Conservation (phyloP, 2,888 invertebrate species). For the Mythimna impura region DNA sequence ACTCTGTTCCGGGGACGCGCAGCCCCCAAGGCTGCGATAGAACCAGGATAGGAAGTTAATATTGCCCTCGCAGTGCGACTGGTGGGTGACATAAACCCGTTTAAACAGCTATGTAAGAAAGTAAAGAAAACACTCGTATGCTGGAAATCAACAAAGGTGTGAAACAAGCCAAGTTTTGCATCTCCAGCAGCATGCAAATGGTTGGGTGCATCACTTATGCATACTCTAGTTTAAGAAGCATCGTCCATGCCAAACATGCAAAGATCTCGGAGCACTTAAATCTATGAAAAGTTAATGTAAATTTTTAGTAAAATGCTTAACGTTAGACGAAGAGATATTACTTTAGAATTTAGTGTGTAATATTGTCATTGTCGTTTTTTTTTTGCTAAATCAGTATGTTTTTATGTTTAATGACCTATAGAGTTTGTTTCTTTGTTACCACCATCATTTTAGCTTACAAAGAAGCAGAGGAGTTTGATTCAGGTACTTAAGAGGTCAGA, state of each 20-base stretch:
- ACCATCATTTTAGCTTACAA: no score
- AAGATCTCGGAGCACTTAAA: slow-evolving; percentile 29
- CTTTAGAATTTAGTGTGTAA: neutral
- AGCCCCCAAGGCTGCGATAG: no score
- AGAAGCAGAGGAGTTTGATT: no score
- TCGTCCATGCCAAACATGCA: slow-evolving; percentile 32
- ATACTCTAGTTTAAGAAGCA: slow-evolving; percentile 35
- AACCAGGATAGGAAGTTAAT: no score
- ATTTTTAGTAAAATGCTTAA: slow-evolving; percentile 26
- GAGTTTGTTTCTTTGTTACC: no score
- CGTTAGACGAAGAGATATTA: neutral
- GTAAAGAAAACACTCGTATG: neutral
- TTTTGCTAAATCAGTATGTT: neutral
- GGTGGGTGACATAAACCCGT: no score
- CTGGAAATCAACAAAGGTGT: slow-evolving; percentile 8
- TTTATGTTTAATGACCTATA: no score
- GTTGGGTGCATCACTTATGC: slow-evolving; percentile 32
- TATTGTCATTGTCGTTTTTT: neutral
- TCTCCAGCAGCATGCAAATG: slow-evolving; percentile 17
- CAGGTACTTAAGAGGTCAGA: no score
- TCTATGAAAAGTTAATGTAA: slow-evolving; percentile 51
- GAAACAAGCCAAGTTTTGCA: slow-evolving; percentile 26
- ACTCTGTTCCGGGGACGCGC: no score
- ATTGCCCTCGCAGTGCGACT: no score
- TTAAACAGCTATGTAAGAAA: neutral